phyloP scores from a whole-genome alignment of 2,888 invertebrate genomes.

The Polymixis flavicincta region DNA sequence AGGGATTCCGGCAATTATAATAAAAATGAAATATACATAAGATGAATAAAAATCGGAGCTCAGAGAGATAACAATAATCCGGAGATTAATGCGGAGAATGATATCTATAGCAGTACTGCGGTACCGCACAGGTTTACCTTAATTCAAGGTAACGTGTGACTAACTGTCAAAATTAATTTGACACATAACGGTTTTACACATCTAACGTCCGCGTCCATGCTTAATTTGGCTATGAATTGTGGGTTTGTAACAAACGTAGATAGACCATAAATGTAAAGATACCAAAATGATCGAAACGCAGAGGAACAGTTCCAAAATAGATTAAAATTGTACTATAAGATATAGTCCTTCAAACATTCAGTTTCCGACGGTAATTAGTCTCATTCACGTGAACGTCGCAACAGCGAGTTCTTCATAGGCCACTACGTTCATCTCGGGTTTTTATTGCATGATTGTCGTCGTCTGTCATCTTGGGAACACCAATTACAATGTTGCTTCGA shows the following conservation, averaged over 20 bases:
- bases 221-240: conserved; percentile 14
- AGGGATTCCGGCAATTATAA: conserved; percentile 16
- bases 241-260: background rate
- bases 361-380: conserved; percentile 17
- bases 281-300: background rate
- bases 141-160: conserved; percentile 19
- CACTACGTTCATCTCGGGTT: conserved; percentile 65
- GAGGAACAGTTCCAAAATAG: background rate
- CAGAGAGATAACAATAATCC: conserved; percentile 17
- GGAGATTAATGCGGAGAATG: conserved; percentile 40
- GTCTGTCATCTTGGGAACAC: conserved; percentile 73
- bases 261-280: background rate
- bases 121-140: conserved; percentile 19
- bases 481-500: conserved; percentile 79
- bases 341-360: conserved; percentile 8
- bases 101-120: conserved; percentile 31
- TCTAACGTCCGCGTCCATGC: background rate
- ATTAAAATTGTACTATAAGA: background rate
- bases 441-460: conserved; percentile 83
- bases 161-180: conserved; percentile 10
- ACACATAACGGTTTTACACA: conserved; percentile 9
- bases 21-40: conserved; percentile 44
- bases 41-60: conserved; percentile 7
- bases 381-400: conserved; percentile 40
- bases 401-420: conserved; percentile 53